These are phyloP conservation scores for Asobara japonica DNA, from an alignment of 1,140 invertebrate genomes.

Conservation along the genomic window DNA sequence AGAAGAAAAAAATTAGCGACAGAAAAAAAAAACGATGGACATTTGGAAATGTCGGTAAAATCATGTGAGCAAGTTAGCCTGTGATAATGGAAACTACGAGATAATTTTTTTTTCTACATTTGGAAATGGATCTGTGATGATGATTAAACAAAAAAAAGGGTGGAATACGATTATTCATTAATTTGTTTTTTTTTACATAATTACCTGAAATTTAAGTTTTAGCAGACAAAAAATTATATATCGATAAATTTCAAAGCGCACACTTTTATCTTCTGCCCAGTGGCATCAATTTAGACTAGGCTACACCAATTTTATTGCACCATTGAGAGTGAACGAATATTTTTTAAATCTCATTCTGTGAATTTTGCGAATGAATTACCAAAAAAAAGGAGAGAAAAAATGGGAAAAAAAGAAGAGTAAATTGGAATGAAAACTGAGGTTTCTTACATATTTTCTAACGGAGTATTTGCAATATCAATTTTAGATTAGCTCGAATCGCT, in stretches of 20 bases:
- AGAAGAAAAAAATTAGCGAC: no score
- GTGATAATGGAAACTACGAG: constrained; percentile 17
- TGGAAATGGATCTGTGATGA: constrained; percentile 31
- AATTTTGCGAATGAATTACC: not conserved
- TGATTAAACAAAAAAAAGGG: not conserved
- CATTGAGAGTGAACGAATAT: not conserved
- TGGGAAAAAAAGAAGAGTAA: no score
- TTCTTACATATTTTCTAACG: not conserved
- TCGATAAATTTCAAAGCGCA: not conserved
- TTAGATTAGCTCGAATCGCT: not conserved
- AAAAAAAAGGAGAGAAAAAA: no score
- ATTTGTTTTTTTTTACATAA: not conserved
- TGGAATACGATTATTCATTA: not conserved
- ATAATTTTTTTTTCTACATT: constrained; percentile 2
- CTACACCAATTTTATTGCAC: constrained; percentile 24
- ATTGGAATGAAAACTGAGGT: not conserved
- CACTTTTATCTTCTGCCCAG: not conserved
- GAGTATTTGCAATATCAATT: constrained; percentile 11
- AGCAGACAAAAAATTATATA: not conserved
- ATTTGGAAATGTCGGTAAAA: not conserved
- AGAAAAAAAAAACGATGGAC: constrained; percentile 7
- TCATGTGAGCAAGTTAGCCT: constrained; percentile 21
- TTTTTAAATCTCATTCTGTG: not conserved
- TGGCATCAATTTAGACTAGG: not conserved
- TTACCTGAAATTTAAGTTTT: not conserved